Percentiles rank a stretch among this genome's conserved stretches.
Conservation (phyloP, 2,797 vertebrate species). For the Babyrousa celebensis region DNA sequence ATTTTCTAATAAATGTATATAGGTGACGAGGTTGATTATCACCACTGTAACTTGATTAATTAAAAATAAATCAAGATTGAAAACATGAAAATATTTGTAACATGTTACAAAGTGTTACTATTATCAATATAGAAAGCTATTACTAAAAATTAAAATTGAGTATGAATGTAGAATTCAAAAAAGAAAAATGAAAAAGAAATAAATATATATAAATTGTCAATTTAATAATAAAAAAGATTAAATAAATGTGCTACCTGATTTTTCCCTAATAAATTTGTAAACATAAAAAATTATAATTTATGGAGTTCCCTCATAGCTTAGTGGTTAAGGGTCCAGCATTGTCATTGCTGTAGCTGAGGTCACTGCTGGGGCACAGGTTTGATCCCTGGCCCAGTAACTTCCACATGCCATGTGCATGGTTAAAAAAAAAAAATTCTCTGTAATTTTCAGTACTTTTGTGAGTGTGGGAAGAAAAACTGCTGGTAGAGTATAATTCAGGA, state of each 20-base stretch:
- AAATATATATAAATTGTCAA: neutral
- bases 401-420: no score
- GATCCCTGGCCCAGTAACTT: no score
- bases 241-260: neutral
- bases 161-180: neutral
- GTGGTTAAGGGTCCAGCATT: no score
- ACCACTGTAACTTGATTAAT: neutral
- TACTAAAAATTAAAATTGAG: neutral
- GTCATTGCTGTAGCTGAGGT: no score
- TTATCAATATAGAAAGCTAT: neutral
- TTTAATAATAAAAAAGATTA: neutral
- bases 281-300: neutral
- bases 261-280: neutral
- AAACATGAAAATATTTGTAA: conserved; percentile 19
- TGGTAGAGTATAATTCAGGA: neutral
- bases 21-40: neutral
- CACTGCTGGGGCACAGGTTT: no score
- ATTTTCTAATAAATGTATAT: conserved; percentile 1
- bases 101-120: neutral
- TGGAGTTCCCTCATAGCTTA: no score
- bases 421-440: no score
- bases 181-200: neutral
- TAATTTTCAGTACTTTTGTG: neutral
- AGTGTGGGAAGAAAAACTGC: neutral
- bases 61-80: conserved; percentile 39